These are phyloP conservation scores for Operophtera brumata DNA, from an alignment of 2,888 invertebrate genomes.

Conservation along the genomic window DNA sequence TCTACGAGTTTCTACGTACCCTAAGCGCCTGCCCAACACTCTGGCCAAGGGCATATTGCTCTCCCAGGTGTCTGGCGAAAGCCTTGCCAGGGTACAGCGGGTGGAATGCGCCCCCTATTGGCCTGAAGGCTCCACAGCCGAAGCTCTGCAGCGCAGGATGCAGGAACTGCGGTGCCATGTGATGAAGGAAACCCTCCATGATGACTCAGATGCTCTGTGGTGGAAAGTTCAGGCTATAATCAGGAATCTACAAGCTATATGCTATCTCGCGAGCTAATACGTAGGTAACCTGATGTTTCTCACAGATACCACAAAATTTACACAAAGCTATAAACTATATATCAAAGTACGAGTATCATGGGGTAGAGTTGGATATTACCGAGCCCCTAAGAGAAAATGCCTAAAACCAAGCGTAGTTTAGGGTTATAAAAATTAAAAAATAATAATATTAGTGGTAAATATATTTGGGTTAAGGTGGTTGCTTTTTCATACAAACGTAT, in stretches of 20 bases:
- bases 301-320: background rate
- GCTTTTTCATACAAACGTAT: too few species aligned
- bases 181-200: conserved; percentile 78
- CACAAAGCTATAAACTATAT: too few species aligned
- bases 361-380: too few species aligned
- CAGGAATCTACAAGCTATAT: background rate
- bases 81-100: conserved; percentile 76
- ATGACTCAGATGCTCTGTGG: conserved; percentile 21
- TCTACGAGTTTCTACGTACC: conserved; percentile 49
- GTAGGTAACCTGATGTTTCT: background rate
- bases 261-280: conserved; percentile 3
- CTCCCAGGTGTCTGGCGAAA: conserved; percentile 74
- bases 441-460: too few species aligned
- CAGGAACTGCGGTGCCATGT: conserved; percentile 78
- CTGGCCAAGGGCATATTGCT: conserved; percentile 75
- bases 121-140: conserved; percentile 76
- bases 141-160: conserved; percentile 77
- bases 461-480: too few species aligned
- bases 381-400: too few species aligned
- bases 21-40: conserved; percentile 74
- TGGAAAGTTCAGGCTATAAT: background rate
- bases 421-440: too few species aligned
- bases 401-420: too few species aligned
- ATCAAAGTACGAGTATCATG: too few species aligned
- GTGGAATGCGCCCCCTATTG: conserved; percentile 76